Evolutionary conservation across 1,140 invertebrate genomes (phyloP).

Genomic region (Pseudomyrmex gracilis): DNA sequence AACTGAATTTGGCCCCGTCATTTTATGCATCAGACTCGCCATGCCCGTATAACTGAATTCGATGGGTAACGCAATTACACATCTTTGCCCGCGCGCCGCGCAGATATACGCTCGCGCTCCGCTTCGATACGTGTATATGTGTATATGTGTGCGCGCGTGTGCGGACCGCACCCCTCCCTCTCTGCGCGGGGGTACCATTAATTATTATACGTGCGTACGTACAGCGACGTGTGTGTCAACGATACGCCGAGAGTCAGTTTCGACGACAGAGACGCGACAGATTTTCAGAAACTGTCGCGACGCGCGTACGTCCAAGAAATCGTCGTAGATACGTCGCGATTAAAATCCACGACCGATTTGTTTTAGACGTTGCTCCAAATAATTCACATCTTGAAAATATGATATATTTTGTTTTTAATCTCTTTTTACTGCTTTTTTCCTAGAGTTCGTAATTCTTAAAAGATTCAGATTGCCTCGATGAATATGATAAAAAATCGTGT

Average conservation of each 20-base stretch:
- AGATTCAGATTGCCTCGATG: neutral
- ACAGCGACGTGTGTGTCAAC: constrained; percentile 69
- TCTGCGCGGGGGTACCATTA: constrained; percentile 68
- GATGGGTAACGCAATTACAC: constrained; percentile 77
- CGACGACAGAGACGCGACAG: constrained; percentile 41
- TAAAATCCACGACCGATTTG: neutral
- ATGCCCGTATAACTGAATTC: constrained; percentile 77
- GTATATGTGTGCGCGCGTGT: constrained; percentile 8
- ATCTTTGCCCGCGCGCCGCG: constrained; percentile 72
- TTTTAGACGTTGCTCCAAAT: neutral
- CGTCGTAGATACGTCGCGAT: neutral
- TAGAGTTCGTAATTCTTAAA: too few relatives aligned
- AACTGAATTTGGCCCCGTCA: constrained; percentile 77
- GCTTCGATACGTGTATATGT: constrained; percentile 45
- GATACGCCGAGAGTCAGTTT: constrained; percentile 60
- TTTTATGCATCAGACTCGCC: constrained; percentile 78
- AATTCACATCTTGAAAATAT: neutral
- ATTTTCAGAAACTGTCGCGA: neutral
- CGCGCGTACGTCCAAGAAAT: neutral
- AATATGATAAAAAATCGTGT: neutral
- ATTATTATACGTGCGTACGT: constrained; percentile 68
- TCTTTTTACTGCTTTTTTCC: too few relatives aligned
- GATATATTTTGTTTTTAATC: too few relatives aligned
- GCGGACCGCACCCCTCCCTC: constrained; percentile 63
- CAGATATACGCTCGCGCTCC: constrained; percentile 70